These are phyloP conservation scores for Bubo bubo DNA, from an alignment of 2,113 vertebrate genomes.

Conservation along the genomic window DNA sequence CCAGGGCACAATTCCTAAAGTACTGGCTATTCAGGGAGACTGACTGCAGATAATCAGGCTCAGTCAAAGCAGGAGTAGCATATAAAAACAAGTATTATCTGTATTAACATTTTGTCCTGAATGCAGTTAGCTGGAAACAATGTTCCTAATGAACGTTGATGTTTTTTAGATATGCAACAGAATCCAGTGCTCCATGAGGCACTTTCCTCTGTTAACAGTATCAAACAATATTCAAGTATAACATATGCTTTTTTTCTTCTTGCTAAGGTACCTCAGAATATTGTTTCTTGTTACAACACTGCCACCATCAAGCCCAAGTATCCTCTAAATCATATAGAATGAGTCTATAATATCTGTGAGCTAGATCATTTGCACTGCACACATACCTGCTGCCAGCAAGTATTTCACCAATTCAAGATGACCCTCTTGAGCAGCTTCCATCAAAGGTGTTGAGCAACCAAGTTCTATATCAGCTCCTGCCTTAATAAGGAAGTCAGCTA, in stretches of 20 bases:
- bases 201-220: background rate
- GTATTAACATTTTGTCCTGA: background rate
- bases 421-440: conserved; percentile 98
- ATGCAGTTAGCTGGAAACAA: background rate
- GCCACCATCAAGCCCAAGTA: background rate
- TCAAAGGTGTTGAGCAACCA: conserved; percentile 96
- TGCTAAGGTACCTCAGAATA: background rate
- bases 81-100: background rate
- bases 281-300: background rate
- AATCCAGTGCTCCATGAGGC: background rate
- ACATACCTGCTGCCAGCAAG: conserved; percentile 91
- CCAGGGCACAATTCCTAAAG: background rate
- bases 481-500: conserved; percentile 98
- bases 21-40: background rate
- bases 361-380: background rate
- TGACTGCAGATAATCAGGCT: background rate
- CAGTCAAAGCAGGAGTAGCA: background rate
- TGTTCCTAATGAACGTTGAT: background rate
- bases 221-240: background rate
- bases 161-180: background rate
- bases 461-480: conserved; percentile 97
- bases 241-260: background rate
- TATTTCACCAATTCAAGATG: conserved; percentile 98
- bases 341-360: background rate
- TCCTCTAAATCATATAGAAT: background rate